These are phyloP conservation scores for Lasioglossum malachurum DNA, from an alignment of 2,888 invertebrate genomes.

Conservation along the genomic window DNA sequence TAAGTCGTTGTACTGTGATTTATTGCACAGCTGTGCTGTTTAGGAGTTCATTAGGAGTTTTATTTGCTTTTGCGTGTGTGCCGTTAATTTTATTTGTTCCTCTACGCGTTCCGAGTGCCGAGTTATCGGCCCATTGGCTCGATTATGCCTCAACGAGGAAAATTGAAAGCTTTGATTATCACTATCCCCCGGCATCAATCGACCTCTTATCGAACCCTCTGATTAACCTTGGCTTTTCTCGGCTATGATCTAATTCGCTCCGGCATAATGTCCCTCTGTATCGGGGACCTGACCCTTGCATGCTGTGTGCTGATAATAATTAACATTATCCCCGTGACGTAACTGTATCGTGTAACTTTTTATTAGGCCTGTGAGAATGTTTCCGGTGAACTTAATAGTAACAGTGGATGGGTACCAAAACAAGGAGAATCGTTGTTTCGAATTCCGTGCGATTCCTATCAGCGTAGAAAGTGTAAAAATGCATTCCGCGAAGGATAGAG, in stretches of 20 bases:
- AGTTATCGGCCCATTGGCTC: neutral
- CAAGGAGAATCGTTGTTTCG: neutral
- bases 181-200: conserved; percentile 50
- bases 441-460: neutral
- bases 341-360: neutral
- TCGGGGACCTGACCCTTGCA: conserved; percentile 46
- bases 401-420: neutral
- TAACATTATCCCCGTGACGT: conserved; percentile 17
- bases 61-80: neutral
- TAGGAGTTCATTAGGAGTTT: neutral
- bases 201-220: conserved; percentile 48
- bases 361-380: neutral
- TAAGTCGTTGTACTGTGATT: neutral
- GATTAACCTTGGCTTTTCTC: conserved; percentile 75
- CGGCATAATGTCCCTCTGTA: conserved; percentile 60
- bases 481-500: neutral
- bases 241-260: conserved; percentile 68
- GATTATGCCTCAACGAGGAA: neutral
- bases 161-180: conserved; percentile 20
- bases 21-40: neutral
- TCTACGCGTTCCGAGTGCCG: neutral
- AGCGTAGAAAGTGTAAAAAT: conserved; percentile 6
- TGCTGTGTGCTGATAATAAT: conserved; percentile 42
- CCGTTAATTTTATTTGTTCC: neutral
- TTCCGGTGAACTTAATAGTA: neutral